Evolutionary conservation across 2,797 vertebrate species (phyloP), one percentile per base, ranked within the genome.

Genomic region (Poecilia picta): DNA sequence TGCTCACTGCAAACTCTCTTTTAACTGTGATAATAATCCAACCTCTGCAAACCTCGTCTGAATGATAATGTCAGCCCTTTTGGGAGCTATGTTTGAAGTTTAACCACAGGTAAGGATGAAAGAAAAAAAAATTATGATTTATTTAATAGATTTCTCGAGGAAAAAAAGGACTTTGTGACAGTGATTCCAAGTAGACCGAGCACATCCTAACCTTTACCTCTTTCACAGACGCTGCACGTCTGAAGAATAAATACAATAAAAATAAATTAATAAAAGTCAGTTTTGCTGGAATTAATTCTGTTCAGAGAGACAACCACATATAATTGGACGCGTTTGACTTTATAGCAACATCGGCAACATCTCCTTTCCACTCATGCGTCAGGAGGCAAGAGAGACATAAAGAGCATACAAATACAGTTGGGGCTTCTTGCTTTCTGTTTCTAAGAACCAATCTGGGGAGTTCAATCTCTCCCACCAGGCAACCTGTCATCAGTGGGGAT

Each of bases 401-500:
- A 41, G 43, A 18, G 20, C 10, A 73, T 62, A 6, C 20, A 43
- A 41, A 41, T 18, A 36, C 51, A 46, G 36, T 49, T 16, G 45
- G 49, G 36, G 74, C 2, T 80, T 36, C 71, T 59, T 75, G 28
- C 36, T 43, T 16, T n/a, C 25, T 71, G 36, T 76, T 55, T 59
- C 59, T 49, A 33, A 23, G 68, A 20, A 76, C 68, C 74, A 47
- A 16, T 71, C 25, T 3, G 25, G 2, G 41, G 28, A 23, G n/a
- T 59, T 59, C n/a, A 43, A 75, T 59, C 53, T 46, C 41, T 36
- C 57, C 13, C 53, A 74, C 62, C 71, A 57, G 59, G 73, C 53
- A 57, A n/a, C 33, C 83, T 78, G 76, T 76, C 79, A 79, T 43
- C 68, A 59, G 76, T 45, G 46, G 74, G 53, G 74, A 71, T 82